A percentile compares a stretch with the other conserved stretches of the same genome.
These are phyloP conservation scores for Nothobranchius kuhntae DNA, from an alignment of 2,113 vertebrate species.

Conservation along the genomic window DNA sequence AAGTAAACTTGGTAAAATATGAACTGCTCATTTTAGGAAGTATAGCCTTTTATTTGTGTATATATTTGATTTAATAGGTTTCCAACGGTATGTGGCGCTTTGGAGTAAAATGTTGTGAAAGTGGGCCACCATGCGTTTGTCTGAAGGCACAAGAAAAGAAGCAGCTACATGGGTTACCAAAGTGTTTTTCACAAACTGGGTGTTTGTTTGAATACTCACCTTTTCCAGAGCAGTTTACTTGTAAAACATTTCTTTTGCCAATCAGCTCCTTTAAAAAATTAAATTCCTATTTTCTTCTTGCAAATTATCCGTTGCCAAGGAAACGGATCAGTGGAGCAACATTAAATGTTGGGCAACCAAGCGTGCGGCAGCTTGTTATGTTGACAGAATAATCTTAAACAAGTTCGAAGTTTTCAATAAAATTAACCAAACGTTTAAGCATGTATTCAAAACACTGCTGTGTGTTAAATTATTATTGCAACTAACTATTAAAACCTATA, in stretches of 20 bases:
- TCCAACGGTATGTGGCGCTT: too few species aligned
- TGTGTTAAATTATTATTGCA: neutral
- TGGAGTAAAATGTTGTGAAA: conserved; percentile 21
- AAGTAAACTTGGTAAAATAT: too few species aligned
- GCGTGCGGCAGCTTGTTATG: neutral
- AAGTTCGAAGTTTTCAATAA: too few species aligned
- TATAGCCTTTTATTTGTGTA: too few species aligned
- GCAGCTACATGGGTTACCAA: conserved; percentile 42
- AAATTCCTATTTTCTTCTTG: neutral
- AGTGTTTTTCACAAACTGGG: conserved; percentile 50
- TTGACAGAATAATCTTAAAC: neutral
- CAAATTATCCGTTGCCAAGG: conserved; percentile 41
- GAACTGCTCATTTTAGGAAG: too few species aligned
- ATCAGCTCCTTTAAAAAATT: conserved; percentile 31
- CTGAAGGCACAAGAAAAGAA: neutral
- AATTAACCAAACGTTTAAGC: neutral
- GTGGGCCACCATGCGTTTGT: conserved; percentile 50
- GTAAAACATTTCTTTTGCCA: conserved; percentile 16
- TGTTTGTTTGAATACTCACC: too few species aligned
- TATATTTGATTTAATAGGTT: too few species aligned
- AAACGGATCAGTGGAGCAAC: conserved; percentile 17
- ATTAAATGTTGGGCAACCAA: conserved; percentile 51
- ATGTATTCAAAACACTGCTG: neutral
- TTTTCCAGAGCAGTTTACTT: too few species aligned
- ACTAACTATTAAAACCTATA: neutral